These are phyloP conservation scores for Fopius arisanus DNA, from an alignment of 1,140 invertebrate species.

Conservation along the genomic window DNA sequence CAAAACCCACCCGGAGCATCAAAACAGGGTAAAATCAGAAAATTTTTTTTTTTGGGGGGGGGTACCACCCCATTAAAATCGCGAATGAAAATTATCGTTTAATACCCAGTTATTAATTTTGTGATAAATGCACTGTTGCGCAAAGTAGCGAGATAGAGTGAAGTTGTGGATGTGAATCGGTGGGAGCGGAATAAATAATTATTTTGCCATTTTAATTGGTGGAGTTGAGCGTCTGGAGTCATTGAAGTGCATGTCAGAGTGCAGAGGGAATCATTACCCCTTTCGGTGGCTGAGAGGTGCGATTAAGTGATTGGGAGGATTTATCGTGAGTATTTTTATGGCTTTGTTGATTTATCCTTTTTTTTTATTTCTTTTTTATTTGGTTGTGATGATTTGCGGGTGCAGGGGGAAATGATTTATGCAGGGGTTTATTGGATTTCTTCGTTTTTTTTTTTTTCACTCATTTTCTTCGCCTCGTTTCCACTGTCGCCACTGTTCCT, in stretches of 20 bases:
- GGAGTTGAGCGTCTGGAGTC: constrained; percentile 10
- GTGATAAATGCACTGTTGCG: constrained; percentile 20
- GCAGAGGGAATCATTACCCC: constrained; percentile 50
- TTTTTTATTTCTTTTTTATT: too few relatives aligned
- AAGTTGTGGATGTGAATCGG: background rate
- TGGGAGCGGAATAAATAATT: background rate
- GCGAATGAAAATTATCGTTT: background rate
- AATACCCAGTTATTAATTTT: constrained; percentile 8
- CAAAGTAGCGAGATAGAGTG: constrained; percentile 19
- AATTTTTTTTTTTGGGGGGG: too few relatives aligned
- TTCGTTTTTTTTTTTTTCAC: background rate
- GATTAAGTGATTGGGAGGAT: constrained; percentile 40
- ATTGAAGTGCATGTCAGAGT: constrained; percentile 44
- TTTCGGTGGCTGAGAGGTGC: constrained; percentile 41
- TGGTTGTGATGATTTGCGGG: too few relatives aligned
- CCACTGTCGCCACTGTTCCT: constrained; percentile 19
- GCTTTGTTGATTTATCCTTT: too few relatives aligned
- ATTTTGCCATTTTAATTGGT: constrained; percentile 26
- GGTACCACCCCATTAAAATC: background rate
- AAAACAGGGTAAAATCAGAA: constrained; percentile 5
- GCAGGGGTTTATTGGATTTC: too few relatives aligned
- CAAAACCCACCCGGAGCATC: constrained; percentile 10
- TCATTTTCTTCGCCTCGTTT: constrained; percentile 16
- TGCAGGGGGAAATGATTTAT: too few relatives aligned
- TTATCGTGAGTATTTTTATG: constrained; percentile 35